Evolutionary conservation across 1,140 invertebrate genomes (phyloP).

Genomic region (Radopholus similis): DNA sequence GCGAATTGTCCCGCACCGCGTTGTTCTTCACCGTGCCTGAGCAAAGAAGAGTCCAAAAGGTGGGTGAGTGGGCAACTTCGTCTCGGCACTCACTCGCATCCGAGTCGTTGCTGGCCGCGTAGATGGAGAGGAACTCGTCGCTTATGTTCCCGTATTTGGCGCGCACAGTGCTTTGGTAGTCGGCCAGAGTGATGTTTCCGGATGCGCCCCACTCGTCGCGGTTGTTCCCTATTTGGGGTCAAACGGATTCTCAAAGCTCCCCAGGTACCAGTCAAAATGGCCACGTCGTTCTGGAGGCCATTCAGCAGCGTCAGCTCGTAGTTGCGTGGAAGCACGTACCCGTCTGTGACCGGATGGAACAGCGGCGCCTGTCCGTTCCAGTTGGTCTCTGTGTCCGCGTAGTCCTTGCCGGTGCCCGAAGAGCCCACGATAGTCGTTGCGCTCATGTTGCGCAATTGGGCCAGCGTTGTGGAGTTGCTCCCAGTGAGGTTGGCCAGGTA

Average conservation of each 20-base stretch:
- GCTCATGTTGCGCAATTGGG: no score
- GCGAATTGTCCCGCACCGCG: background rate
- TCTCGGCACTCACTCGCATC: background rate
- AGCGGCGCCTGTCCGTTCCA: no score
- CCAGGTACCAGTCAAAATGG: background rate
- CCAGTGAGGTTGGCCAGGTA: no score
- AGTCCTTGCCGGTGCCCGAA: no score
- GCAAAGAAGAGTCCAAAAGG: background rate
- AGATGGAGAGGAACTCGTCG: background rate
- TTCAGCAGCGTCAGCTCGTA: background rate
- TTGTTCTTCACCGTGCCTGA: background rate
- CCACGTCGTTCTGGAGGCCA: background rate
- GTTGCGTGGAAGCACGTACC: background rate
- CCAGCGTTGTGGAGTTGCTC: no score
- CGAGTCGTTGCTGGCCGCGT: background rate
- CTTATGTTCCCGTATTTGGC: background rate
- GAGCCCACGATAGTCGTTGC: no score
- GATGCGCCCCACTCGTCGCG: background rate
- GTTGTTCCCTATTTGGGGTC: background rate
- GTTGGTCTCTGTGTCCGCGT: no score
- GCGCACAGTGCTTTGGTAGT: background rate
- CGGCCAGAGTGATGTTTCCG: background rate
- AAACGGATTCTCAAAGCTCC: background rate
- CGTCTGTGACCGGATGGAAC: background rate
- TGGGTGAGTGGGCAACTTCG: no score